Evolutionary conservation across 2,113 vertebrate species (phyloP).

Genomic region (Solea senegalensis): DNA sequence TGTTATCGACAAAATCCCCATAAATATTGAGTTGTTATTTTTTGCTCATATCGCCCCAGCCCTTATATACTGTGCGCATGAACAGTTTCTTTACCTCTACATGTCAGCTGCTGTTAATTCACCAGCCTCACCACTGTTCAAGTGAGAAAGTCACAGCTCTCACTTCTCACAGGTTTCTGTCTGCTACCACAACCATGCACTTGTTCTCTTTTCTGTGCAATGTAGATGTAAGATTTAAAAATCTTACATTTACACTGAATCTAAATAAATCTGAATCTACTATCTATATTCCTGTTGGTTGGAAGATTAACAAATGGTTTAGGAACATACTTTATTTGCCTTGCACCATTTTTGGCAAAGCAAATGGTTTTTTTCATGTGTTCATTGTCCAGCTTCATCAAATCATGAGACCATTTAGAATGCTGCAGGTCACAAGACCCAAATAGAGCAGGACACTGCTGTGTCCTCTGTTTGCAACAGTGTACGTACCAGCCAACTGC

Average conservation of each 20-base stretch:
- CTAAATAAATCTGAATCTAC: neutral
- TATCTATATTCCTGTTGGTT: neutral
- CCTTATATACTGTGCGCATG: too few relatives aligned
- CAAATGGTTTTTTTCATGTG: neutral
- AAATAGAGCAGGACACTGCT: slow-evolving; percentile 21
- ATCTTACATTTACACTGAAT: slow-evolving; percentile 8
- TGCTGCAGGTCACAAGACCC: slow-evolving; percentile 46
- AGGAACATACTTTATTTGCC: neutral
- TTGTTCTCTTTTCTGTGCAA: neutral
- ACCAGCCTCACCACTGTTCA: slow-evolving; percentile 9
- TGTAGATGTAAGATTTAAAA: neutral
- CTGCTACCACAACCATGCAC: slow-evolving; percentile 1
- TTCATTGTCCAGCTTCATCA: slow-evolving; percentile 19
- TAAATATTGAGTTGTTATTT: too few relatives aligned
- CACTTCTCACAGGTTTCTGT: slow-evolving; percentile 21
- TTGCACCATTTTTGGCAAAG: neutral
- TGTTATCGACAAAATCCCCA: too few relatives aligned
- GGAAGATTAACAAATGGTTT: neutral
- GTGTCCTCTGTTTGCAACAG: slow-evolving; percentile 5
- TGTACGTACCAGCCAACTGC: slow-evolving; percentile 24
- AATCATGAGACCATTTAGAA: slow-evolving; percentile 36
- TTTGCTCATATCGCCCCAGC: too few relatives aligned
- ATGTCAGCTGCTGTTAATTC: slow-evolving; percentile 29
- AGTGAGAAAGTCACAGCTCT: slow-evolving; percentile 41
- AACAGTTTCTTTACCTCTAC: slow-evolving; percentile 31